Evolutionary conservation across 2,888 invertebrate species (phyloP), one percentile per base, ranked within the genome.

Genomic region (Ochlodes sylvanus): DNA sequence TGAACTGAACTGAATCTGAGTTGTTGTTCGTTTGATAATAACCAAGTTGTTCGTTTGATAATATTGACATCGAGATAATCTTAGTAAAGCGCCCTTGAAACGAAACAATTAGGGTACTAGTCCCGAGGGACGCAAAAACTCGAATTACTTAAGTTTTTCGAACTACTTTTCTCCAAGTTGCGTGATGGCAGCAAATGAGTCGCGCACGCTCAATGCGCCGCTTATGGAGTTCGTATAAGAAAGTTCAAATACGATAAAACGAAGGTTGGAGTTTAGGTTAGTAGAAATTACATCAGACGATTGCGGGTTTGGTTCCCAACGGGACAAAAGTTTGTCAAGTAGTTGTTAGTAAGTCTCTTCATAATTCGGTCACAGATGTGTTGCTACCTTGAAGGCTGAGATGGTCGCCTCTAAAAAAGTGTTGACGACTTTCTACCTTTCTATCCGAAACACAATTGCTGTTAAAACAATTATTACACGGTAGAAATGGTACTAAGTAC

Each of bases 141-240:
- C 72, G 52, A 74, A 74, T 73, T 75, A 72, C 75, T 73, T 70
- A 73, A 69, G 73, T 73, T 72, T 73, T 67, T 72, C 70, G 66
- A 72, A 73, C 75, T 71, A 73, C 72, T 75, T 68, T 57, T 56
- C 58, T 34, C 62, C 66, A 50, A 64, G 69, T 75, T 76, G 60
- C 60, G 60, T 47, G 57, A 57, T 57, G 60, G 44, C 44, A 44
- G 60, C 44, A 60, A 60, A 60, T 47, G 44, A 42, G 57, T 57
- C 60, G 44, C 19, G 57, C 60, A 60, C 60, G 47, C 60, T 47
- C 60, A 7, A 58, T 42, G 42, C 44, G 42, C 44, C 47, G 27
- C 10, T 60, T 60, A 27, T 27, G 60, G 27, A 60, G 60, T 60
- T 60, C 14, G 42, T 60, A 47, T 42, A 15, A 32, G 44, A 60